Conservation (phyloP, 2,888 invertebrate genomes). For the Acronicta leporina region DNA sequence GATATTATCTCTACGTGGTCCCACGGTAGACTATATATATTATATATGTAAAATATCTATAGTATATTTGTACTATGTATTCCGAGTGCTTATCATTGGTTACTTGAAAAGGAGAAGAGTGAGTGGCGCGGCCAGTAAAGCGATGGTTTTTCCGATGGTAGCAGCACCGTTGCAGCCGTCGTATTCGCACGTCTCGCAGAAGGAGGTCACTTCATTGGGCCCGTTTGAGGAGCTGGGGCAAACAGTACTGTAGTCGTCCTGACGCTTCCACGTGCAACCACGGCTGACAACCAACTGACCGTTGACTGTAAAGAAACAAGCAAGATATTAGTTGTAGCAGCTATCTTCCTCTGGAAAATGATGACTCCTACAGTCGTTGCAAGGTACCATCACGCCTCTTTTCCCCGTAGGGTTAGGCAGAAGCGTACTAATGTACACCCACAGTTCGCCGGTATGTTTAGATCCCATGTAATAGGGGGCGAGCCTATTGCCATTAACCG, state of each 20-base stretch:
- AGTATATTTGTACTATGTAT: constrained; percentile 46
- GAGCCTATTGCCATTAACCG: too few relatives aligned
- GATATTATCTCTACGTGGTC: constrained; percentile 45
- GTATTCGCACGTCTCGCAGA: constrained; percentile 91
- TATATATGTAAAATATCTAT: constrained; percentile 16
- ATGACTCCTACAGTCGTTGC: too few relatives aligned
- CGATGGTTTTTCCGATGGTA: constrained; percentile 79
- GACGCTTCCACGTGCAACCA: constrained; percentile 89
- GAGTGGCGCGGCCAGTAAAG: constrained; percentile 79
- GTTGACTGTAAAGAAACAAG: constrained; percentile 80
- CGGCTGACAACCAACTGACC: constrained; percentile 86
- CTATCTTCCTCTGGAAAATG: neutral
- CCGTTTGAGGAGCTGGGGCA: constrained; percentile 85
- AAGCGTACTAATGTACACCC: too few relatives aligned
- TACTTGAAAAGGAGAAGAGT: constrained; percentile 82
- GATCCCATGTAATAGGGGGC: too few relatives aligned
- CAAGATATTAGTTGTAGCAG: neutral
- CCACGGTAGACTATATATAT: constrained; percentile 50
- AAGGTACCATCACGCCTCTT: too few relatives aligned
- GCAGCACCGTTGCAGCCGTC: constrained; percentile 91
- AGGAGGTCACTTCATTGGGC: constrained; percentile 86
- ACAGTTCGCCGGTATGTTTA: too few relatives aligned
- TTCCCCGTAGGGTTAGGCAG: too few relatives aligned
- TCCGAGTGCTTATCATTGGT: constrained; percentile 37
- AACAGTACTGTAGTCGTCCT: constrained; percentile 84